Evolutionary conservation across 2,113 vertebrate genomes (phyloP), one percentile per base, ranked within the genome.

Genomic region (Cottus gobio): DNA sequence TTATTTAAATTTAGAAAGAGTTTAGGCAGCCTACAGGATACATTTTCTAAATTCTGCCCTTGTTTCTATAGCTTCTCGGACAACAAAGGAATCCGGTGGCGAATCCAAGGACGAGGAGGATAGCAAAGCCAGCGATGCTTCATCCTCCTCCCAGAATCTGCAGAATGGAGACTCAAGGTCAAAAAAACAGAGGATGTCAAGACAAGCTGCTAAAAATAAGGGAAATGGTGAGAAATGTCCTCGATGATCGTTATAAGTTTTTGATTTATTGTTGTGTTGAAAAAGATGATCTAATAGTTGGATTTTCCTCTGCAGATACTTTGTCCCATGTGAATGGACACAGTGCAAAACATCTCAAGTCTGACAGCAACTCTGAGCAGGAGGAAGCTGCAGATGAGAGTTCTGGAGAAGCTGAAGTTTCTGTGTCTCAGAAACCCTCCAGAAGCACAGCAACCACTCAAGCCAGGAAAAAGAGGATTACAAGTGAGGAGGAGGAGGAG

Each of bases 281-380:
- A 61, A 34, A 61, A 34, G 62, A 54, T 72, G 30, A 2, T 73
- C 26, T 66, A 16, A 57, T 79, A 18, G 15, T 26, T 66, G 0
- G 4, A 12, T 30, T 22, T 61, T 56, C 8, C 12, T 71, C 18
- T 56, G 60, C 77, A 96, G 95, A 89, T 68, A 71, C 54, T 46
- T 75, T 82, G 63, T 86, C 91, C 46, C 85, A 81, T 2, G 58
- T 94, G 48, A 96, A 95, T 8, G 95, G 95, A 48, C 91, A 95
- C 75, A 24, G 83, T 48, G 64, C 78, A 46, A 91, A 91, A 71
- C 73, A 78, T 63, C 75, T 80, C 12, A 82, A 39, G 12, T 83
- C 75, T 20, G 84, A 90, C 13, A 92, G 83, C 52, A 90, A 74
- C 74, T 90, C 93, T 36, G 93, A 90, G 62, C 70, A 84, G 63